Evolutionary conservation across 2,888 invertebrate species (phyloP).

Genomic region (Muschampia plurimacula): DNA sequence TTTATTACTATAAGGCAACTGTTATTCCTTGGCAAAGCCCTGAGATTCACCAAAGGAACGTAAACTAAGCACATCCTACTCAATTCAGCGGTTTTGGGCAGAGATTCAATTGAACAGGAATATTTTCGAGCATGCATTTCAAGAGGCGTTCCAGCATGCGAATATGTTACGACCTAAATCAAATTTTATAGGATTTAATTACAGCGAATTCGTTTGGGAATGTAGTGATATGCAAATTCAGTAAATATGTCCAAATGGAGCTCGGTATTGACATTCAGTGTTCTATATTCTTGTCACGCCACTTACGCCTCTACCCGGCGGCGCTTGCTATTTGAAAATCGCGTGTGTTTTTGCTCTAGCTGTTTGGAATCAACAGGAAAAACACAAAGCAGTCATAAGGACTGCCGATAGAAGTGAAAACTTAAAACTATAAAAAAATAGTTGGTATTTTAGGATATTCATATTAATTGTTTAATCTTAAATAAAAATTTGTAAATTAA

Average conservation of each 20-base stretch:
- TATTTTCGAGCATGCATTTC: constrained; percentile 49
- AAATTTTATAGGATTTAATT: constrained; percentile 25
- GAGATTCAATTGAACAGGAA: constrained; percentile 50
- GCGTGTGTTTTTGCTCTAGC: not conserved
- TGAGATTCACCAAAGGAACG: constrained; percentile 49
- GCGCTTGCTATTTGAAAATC: constrained; percentile 53
- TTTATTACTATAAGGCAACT: constrained; percentile 61
- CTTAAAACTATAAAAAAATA: no score
- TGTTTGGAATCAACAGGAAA: not conserved
- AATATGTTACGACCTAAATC: constrained; percentile 24
- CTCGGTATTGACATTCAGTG: constrained; percentile 62
- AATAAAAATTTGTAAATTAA: no score
- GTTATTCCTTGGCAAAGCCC: constrained; percentile 53
- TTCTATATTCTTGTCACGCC: constrained; percentile 58
- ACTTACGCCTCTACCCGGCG: constrained; percentile 48
- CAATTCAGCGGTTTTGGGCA: constrained; percentile 49
- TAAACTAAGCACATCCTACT: constrained; percentile 50
- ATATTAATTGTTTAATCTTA: no score
- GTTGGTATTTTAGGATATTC: no score
- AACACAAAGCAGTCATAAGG: no score
- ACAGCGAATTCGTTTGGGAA: constrained; percentile 43
- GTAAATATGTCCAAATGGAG: constrained; percentile 54
- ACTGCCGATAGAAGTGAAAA: no score
- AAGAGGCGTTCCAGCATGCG: constrained; percentile 29
- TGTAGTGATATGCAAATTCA: constrained; percentile 44